A percentile compares a stretch with the other conserved stretches of the same genome.
Conservation (phyloP, 2,888 invertebrate species). For the Leptopilina syphax region DNA sequence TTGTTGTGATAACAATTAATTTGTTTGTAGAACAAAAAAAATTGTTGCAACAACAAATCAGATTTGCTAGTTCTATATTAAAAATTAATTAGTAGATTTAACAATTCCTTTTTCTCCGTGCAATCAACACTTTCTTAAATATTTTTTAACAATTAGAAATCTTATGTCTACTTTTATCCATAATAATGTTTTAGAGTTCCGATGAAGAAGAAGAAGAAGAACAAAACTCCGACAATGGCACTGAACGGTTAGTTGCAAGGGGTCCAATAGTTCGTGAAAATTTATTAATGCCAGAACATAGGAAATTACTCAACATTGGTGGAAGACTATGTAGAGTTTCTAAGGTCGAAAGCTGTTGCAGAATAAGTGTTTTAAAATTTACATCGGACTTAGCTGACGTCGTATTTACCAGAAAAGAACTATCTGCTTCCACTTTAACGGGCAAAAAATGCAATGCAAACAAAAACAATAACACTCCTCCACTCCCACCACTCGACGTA, state of each 20-base stretch:
- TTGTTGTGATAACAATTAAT: too few relatives aligned
- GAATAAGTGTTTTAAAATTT: neutral
- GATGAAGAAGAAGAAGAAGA: too few relatives aligned
- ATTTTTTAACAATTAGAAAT: too few relatives aligned
- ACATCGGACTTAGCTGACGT: neutral
- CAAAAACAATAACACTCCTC: neutral
- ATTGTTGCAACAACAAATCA: too few relatives aligned
- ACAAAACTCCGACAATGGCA: too few relatives aligned
- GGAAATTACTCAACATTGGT: neutral
- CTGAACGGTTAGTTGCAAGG: neutral
- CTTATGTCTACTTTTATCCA: too few relatives aligned
- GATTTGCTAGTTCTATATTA: too few relatives aligned
- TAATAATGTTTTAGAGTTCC: too few relatives aligned
- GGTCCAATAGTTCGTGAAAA: neutral
- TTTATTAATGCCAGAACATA: neutral
- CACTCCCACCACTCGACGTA: neutral
- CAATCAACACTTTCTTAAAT: too few relatives aligned
- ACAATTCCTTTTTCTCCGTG: too few relatives aligned
- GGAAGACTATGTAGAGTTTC: neutral
- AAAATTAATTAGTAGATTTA: too few relatives aligned
- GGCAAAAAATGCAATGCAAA: neutral
- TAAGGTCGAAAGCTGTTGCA: neutral
- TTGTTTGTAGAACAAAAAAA: too few relatives aligned
- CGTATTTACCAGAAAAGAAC: neutral
- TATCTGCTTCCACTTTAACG: neutral